Base-by-base conservation (phyloP, 2,888 invertebrate genomes). In the Microplitis deprimator region DNA sequence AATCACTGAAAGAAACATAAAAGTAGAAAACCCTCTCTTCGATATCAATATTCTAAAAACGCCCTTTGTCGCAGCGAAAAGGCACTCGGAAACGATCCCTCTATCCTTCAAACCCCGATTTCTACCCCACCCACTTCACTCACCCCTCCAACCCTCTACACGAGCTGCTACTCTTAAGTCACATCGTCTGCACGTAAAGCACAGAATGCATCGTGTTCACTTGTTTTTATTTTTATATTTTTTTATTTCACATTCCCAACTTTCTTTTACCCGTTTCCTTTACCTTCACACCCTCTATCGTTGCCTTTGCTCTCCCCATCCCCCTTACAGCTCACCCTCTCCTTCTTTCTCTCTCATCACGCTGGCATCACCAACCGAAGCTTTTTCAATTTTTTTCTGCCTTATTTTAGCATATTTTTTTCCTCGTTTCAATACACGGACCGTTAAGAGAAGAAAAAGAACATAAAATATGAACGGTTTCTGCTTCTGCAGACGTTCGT, bases 21-120 rank as follows among this genome's bases (percentile, higher is more conserved):
- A 50, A 50, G 13, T 13, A 50, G 13, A 3, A 13, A 50, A 50
- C 50, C 13, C 13, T 13, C 50, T 50, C 84, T 86, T 87, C 88
- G 87, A 88, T 89, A 89, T 88, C 88, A 89, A 89, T 89, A 89
- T 89, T 87, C 87, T 89, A 88, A 89, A 89, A 89, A 88, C 87
- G 81, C 85, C 85, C 87, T 89, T 89, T 89, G 89, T 88, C 86
- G 83, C 80, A 80, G 83, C 84, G 85, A 87, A 89, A 87, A 88
- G 85, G 85, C 86, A 81, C 83, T 72, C 62, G 61, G 61, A 62
- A 29, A 72, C 38, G 62, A 61, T 64, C 20, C 40, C 67, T 60
- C 8, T 39, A 16, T 50, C 8, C 69, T 75, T 67, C 65, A 68
- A 68, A 73, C 72, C 41, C 71, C 41, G 67, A 20, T 76, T 41